Base-by-base conservation (phyloP, 1,140 invertebrate species). In the Dinoponera quadriceps region DNA sequence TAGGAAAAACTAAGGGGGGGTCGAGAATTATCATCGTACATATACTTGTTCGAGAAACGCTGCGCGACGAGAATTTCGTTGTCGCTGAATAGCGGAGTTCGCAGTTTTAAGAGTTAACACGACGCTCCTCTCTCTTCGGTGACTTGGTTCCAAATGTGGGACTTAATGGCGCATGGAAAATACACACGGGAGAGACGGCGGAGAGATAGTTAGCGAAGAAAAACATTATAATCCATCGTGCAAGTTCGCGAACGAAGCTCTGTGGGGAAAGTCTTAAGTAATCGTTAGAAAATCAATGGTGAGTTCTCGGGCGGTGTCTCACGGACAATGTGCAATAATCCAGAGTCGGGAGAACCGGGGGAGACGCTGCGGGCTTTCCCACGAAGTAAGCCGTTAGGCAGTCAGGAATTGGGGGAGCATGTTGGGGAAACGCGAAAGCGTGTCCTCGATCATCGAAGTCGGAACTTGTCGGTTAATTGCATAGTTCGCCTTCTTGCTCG, bases 371-470 rank as follows among this genome's bases (percentile, higher is more conserved):
- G 65, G 51, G 78, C 62, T 69, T 89, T 89, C 88, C 87, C 88
- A 89, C 88, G 85, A 69, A 80, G 82, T 80, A 89, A 89, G 82
- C 84, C 74, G 85, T 86, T 85, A 84, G 73, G 51, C 82, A 88
- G 77, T 85, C 82, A 48, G 77, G 59, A 82, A 84, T 89, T 73
- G 71, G 88, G 38, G 75, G 60, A 77, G 65, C 71, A 60, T 55
- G 72, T 57, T 88, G 82, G n/a, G n/a, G 85, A 85, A 86, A 88
- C 84, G 75, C 59, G 60, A 49, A 85, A 85, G 85, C 48, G 82
- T 89, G 84, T 89, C 84, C 85, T 86, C 82, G 87, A 89, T 89
- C 86, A 89, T 89, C 87, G 88, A 89, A 87, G 68, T 89, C 75
- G 85, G 82, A 88, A 85, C 77, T 82, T 81, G 78, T 59, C 85